These are phyloP conservation scores for Fundulus diaphanus DNA, from an alignment of 2,797 vertebrate genomes.

Conservation along the genomic window DNA sequence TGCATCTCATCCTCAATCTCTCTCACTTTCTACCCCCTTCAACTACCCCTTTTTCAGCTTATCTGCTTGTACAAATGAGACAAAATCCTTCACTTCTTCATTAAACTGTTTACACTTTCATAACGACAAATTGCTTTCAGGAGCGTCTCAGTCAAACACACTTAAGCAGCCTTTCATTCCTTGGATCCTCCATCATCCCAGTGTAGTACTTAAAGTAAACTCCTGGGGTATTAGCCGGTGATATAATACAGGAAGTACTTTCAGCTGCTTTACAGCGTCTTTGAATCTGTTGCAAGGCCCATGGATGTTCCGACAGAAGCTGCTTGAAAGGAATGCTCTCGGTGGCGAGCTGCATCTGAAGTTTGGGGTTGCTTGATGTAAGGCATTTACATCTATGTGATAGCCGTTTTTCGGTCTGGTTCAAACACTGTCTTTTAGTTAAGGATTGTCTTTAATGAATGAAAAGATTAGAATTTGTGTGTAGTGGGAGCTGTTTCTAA, in stretches of 20 bases:
- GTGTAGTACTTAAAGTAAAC: slow-evolving; percentile 58
- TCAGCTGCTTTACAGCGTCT: slow-evolving; percentile 41
- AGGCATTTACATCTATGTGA: slow-evolving; percentile 30
- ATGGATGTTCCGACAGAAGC: slow-evolving; percentile 34
- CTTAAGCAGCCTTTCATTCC: slow-evolving; percentile 39
- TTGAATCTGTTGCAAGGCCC: slow-evolving; percentile 6
- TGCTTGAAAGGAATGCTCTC: slow-evolving; percentile 16
- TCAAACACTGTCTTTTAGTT: not conserved
- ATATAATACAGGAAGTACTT: slow-evolving; percentile 37
- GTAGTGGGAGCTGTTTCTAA: slow-evolving; percentile 14
- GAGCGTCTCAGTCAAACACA: slow-evolving; percentile 55
- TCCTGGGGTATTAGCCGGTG: slow-evolving; percentile 25
- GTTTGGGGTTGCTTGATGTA: slow-evolving; percentile 19
- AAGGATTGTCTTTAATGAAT: not conserved
- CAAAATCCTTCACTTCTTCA: slow-evolving; percentile 51
- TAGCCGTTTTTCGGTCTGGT: slow-evolving; percentile 15
- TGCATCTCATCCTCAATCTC: slow-evolving; percentile 42
- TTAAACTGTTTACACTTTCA: slow-evolving; percentile 60
- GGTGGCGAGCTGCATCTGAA: slow-evolving; percentile 22
- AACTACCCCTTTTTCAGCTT: slow-evolving; percentile 43
- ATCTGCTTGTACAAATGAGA: slow-evolving; percentile 64
- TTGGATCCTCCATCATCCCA: slow-evolving; percentile 42
- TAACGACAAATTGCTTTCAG: slow-evolving; percentile 42
- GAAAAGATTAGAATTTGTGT: slow-evolving; percentile 7
- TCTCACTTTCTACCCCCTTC: slow-evolving; percentile 17